Base-by-base conservation (phyloP, 2,797 vertebrate species). In the Sardinella longiceps region DNA sequence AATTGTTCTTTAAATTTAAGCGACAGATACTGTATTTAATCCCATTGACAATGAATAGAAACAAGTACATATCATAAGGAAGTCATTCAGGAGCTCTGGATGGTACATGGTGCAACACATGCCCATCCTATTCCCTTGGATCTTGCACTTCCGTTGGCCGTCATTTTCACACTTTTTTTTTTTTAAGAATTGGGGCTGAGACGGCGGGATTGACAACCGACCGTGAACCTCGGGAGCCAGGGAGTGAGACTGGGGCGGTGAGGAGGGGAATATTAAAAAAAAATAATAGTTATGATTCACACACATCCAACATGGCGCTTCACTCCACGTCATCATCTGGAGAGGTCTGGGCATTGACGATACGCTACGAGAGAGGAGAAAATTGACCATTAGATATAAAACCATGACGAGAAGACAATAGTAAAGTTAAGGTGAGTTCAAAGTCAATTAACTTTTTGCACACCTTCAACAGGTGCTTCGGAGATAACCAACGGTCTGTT, bases 321-420 rank as follows among this genome's bases (percentile, higher is more conserved):
- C 93, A 99, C 92, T 99, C 98, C 90, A 99, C 95, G 93, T 99
- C 98, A 86, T 99, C 98, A 92, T 99, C 98, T 85, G 96, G 96
- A 94, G 98, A 94, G 91, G 95, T 98, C 92, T 98, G 97, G 90
- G 97, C 97, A 88, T 93, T 98, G 92, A 98, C 96, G 84, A 99
- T 98, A 85, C 97, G 97, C 98, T 99, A 94, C 85, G 56, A n/a
- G 33, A 85, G 63, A 85, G 45, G 83, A 46, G 28, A n/a, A 33
- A 20, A 20, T 20, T 3, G 23, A 20, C 51, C 1, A 50, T 50
- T 20, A 53, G 20, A 20, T 53, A 20, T 23, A 23, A 0, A 53
- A 23, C 20, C 51, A 53, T 53, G 0, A 53, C 2, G 18, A 53
- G 20, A 53, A 4, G 9, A 20, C 5, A 53, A 20, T 5, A 5